Evolutionary conservation across 2,797 vertebrate species (phyloP).

Genomic region (Cirrhinus mrigala): DNA sequence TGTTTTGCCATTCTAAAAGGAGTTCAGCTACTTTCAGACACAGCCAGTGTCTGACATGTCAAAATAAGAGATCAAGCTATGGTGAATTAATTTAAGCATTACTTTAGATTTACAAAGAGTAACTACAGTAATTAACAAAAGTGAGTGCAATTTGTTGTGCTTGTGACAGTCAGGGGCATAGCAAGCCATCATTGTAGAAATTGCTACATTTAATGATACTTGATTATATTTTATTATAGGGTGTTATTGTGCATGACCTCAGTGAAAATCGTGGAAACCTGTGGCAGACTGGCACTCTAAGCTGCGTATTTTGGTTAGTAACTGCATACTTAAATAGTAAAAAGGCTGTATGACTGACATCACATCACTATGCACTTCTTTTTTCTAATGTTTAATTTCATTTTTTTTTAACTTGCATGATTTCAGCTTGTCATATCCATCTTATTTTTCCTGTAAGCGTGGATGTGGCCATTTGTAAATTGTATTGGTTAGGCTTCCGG

Average conservation of each 20-base stretch:
- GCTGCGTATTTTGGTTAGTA: not conserved
- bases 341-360: not conserved
- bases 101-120: conserved; percentile 23
- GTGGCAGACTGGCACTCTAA: not conserved
- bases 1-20: not conserved
- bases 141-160: not conserved
- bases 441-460: not conserved
- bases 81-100: conserved; percentile 9
- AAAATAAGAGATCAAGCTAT: not conserved
- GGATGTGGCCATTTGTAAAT: too few relatives aligned
- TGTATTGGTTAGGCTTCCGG: too few relatives aligned
- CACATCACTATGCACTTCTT: not conserved
- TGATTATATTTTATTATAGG: not conserved
- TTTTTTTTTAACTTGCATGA: not conserved
- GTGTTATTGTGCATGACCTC: not conserved
- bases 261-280: not conserved
- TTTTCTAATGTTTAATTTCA: too few relatives aligned
- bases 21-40: not conserved
- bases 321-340: not conserved
- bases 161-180: not conserved
- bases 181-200: not conserved
- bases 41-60: not conserved
- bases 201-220: not conserved
- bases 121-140: not conserved
- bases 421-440: not conserved